Percentiles rank a stretch among this genome's conserved stretches.
Evolutionary conservation across 2,797 vertebrate genomes (phyloP).

Genomic region (Myiotriccus ornatus): DNA sequence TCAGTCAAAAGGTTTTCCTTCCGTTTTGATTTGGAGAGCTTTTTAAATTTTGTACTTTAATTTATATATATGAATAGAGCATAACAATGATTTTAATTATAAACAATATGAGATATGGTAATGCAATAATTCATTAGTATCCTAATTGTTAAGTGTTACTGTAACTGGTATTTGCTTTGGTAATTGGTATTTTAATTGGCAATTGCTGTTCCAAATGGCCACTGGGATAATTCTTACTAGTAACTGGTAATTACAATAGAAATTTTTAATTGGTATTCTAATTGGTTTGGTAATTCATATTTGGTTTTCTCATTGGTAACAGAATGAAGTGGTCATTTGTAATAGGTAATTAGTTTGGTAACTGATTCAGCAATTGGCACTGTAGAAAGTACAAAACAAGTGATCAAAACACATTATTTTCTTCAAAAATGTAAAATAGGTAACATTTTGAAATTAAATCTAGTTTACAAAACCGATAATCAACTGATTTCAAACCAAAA

Average conservation of each 20-base stretch:
- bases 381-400: background rate
- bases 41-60: background rate
- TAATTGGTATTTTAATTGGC: conserved; percentile 64
- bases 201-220: conserved; percentile 54
- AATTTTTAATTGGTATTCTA: conserved; percentile 60
- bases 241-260: conserved; percentile 51
- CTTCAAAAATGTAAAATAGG: background rate
- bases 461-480: background rate
- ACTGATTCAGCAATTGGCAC: conserved; percentile 37
- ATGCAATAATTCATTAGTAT: conserved; percentile 54
- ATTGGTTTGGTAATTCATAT: conserved; percentile 61
- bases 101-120: conserved; percentile 56
- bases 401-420: background rate
- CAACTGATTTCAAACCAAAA: background rate
- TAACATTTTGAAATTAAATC: background rate
- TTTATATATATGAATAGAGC: conserved; percentile 20
- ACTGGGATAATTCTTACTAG: conserved; percentile 44
- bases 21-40: background rate
- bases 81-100: conserved; percentile 51
- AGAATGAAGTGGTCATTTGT: conserved; percentile 36
- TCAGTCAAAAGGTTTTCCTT: background rate
- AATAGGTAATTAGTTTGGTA: conserved; percentile 54
- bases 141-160: conserved; percentile 50
- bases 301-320: conserved; percentile 37
- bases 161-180: conserved; percentile 49